Base-by-base conservation (phyloP, 2,888 invertebrate genomes). In the Andrena hattorfiana region DNA sequence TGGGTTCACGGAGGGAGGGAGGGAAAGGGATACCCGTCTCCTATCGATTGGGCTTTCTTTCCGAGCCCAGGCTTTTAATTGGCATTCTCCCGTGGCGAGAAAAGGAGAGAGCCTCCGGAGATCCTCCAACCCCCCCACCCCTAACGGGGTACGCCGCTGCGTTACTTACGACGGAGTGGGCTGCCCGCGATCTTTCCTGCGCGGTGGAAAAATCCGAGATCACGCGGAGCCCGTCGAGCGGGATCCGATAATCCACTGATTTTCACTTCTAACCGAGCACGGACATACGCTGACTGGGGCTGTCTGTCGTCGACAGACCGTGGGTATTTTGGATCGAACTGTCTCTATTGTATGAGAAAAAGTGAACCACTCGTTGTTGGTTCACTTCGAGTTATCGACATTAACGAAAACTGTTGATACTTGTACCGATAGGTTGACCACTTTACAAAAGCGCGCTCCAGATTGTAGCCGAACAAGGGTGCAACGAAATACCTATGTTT, bases 21-120 rank as follows among this genome's bases (percentile, higher is more conserved):
- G 86, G 85, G 84, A 86, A 84, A 87, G 89, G 86, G 85, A 87
- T 86, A 87, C 89, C 89, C 91, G 90, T 91, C 91, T 90, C 91
- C 91, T 93, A 93, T 93, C 93, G 93, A 93, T 93, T 93, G 91
- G 90, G 89, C 91, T 93, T 93, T 93, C 93, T 94, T 93, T 94
- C 92, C 91, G 88, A 90, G 91, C 90, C 89, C 85, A 56, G 89
- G 92, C 93, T 94, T 94, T 94, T 93, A 93, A 93, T 94, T 94
- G 93, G 93, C 94, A 93, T 93, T 93, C 93, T 93, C 93, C 91
- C 91, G 92, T 90, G 90, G 92, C 91, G 90, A 92, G 92, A 91
- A 91, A 90, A 92, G 91, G 88, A 89, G 83, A 85, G 77, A 84
- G 64, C 72, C 85, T 87, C 77, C 56, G 88, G 81, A 86, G 85